phyloP scores from a whole-genome alignment of 1,140 invertebrate species.

The Drosophila eugracilis region DNA sequence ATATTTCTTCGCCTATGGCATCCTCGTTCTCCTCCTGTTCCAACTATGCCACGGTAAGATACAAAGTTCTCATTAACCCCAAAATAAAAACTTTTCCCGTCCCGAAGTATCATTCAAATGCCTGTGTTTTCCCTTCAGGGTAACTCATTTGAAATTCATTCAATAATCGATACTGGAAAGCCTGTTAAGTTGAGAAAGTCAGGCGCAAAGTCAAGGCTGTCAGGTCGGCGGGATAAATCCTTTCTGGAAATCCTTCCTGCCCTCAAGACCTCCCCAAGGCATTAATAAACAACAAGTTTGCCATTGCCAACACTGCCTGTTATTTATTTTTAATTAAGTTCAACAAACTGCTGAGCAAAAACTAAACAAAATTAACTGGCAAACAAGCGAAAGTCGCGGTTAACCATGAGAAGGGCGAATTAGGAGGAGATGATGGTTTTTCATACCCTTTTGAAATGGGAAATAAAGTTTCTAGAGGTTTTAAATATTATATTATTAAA shows the following conservation, averaged over 20 bases:
- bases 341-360: slow-evolving; percentile 74
- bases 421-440: slow-evolving; percentile 7
- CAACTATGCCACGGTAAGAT: slow-evolving; percentile 40
- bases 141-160: slow-evolving; percentile 45
- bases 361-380: slow-evolving; percentile 77
- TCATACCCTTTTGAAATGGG: background rate
- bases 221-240: slow-evolving; percentile 1
- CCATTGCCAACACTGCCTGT: slow-evolving; percentile 37
- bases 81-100: slow-evolving; percentile 5
- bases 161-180: slow-evolving; percentile 33
- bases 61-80: slow-evolving; percentile 19
- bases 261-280: slow-evolving; percentile 27
- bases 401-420: slow-evolving; percentile 19
- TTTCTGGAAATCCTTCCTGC: slow-evolving; percentile 1
- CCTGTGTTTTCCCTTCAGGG: slow-evolving; percentile 15
- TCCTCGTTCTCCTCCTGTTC: slow-evolving; percentile 14
- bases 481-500: too few species aligned
- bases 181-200: slow-evolving; percentile 36
- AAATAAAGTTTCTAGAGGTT: background rate
- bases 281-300: slow-evolving; percentile 71
- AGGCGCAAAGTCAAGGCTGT: slow-evolving; percentile 37
- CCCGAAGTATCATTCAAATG: slow-evolving; percentile 22
- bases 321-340: slow-evolving; percentile 82
- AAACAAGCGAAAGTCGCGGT: slow-evolving; percentile 36
- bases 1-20: slow-evolving; percentile 5